A percentile compares a stretch with the other conserved stretches of the same genome.
These are phyloP conservation scores for Buceros bicornis DNA, from an alignment of 2,797 vertebrate genomes.

Conservation along the genomic window DNA sequence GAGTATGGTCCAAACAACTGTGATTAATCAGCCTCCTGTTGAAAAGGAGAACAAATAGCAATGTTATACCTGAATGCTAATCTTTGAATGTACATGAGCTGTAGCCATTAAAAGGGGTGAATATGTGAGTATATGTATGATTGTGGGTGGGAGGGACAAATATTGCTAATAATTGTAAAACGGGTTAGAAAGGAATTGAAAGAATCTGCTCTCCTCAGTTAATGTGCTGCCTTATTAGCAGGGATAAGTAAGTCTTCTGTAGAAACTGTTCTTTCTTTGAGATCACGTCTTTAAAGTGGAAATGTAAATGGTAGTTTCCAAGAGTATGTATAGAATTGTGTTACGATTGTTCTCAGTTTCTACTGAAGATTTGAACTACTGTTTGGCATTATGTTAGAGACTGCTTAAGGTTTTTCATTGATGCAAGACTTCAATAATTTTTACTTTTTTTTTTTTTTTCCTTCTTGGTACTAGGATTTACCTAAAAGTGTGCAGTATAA, in stretches of 20 bases:
- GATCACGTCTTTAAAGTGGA: background rate
- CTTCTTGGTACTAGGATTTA: slow-evolving; percentile 73
- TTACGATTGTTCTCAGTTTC: background rate
- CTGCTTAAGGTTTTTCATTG: background rate
- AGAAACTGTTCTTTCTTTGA: background rate
- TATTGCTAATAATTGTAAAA: background rate
- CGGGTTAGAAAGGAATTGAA: background rate
- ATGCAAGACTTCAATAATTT: background rate
- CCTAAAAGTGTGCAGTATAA: slow-evolving; percentile 79
- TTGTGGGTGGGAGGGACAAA: background rate
- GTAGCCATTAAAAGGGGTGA: background rate
- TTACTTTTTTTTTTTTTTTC: background rate
- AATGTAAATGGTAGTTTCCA: background rate
- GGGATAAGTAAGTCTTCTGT: background rate
- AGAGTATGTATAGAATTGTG: background rate
- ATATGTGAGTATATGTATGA: background rate
- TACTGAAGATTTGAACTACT: background rate
- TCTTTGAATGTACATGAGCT: background rate
- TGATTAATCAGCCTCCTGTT: background rate
- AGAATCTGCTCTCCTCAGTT: background rate
- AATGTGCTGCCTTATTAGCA: background rate
- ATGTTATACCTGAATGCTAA: background rate
- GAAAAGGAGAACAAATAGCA: background rate
- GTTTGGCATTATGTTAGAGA: background rate
- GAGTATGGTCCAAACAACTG: background rate